phyloP scores from a whole-genome alignment of 1,140 invertebrate species.

The Stenopsyche tienmushanensis region DNA sequence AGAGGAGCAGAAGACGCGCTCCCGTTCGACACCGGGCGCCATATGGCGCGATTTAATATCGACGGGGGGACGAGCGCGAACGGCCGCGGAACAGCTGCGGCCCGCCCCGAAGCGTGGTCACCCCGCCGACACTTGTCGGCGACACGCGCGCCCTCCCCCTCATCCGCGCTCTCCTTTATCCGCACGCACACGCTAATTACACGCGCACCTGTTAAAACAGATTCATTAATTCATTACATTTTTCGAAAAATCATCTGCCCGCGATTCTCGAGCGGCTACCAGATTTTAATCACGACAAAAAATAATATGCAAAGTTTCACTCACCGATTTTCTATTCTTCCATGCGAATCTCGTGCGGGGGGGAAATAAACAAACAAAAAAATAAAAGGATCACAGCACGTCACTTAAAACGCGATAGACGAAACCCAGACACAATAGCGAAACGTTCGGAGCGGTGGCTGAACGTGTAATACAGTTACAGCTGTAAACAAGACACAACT shows the following conservation, averaged over 20 bases:
- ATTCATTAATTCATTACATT: too few relatives aligned
- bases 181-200: background rate
- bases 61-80: background rate
- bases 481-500: constrained; percentile 3
- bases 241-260: too few relatives aligned
- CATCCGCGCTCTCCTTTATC: background rate
- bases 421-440: constrained; percentile 1
- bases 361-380: background rate
- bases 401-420: background rate
- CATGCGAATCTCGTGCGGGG: background rate
- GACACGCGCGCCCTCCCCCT: background rate
- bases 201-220: background rate
- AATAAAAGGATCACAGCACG: background rate
- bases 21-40: background rate
- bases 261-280: too few relatives aligned
- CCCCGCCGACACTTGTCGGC: background rate
- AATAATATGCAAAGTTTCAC: background rate
- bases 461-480: background rate
- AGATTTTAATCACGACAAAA: background rate
- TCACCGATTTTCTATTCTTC: background rate
- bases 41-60: constrained; percentile 25
- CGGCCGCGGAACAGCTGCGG: constrained; percentile 6
- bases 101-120: background rate
- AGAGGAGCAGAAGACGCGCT: background rate
- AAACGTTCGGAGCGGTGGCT: background rate